phyloP scores from a whole-genome alignment of 2,888 invertebrate species.

The Drosophila niveifrons region DNA sequence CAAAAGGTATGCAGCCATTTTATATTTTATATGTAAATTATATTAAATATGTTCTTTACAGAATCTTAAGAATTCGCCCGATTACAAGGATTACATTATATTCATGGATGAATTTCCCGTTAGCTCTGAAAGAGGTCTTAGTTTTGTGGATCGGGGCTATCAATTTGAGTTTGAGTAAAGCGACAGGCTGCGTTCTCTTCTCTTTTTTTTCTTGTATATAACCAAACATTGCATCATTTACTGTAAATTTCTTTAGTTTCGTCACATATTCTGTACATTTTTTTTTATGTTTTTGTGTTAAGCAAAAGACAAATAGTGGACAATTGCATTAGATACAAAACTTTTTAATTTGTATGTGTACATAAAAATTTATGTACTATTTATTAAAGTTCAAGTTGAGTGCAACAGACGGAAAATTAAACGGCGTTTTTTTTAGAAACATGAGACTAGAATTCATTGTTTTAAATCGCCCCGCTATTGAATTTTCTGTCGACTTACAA shows the following conservation, averaged over 20 bases:
- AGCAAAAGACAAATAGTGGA: constrained; percentile 23
- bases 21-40: not conserved
- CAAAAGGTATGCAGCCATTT: constrained; percentile 43
- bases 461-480: not conserved
- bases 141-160: constrained; percentile 80
- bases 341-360: constrained; percentile 30
- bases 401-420: constrained; percentile 15
- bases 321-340: constrained; percentile 12
- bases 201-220: constrained; percentile 44
- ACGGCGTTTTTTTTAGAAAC: no score
- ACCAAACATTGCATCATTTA: constrained; percentile 20
- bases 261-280: constrained; percentile 31
- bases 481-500: not conserved
- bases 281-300: constrained; percentile 29
- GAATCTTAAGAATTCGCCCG: constrained; percentile 65
- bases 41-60: constrained; percentile 38
- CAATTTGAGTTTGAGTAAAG: constrained; percentile 77
- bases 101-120: constrained; percentile 74
- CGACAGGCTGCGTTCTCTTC: constrained; percentile 5
- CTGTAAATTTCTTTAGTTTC: constrained; percentile 32
- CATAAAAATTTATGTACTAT: constrained; percentile 34
- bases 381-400: constrained; percentile 33
- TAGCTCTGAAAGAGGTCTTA: constrained; percentile 76
- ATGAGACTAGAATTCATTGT: not conserved
- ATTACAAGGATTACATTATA: constrained; percentile 61